Evolutionary conservation across 2,797 vertebrate species (phyloP).

Genomic region (Oreonectes daqikongensis): DNA sequence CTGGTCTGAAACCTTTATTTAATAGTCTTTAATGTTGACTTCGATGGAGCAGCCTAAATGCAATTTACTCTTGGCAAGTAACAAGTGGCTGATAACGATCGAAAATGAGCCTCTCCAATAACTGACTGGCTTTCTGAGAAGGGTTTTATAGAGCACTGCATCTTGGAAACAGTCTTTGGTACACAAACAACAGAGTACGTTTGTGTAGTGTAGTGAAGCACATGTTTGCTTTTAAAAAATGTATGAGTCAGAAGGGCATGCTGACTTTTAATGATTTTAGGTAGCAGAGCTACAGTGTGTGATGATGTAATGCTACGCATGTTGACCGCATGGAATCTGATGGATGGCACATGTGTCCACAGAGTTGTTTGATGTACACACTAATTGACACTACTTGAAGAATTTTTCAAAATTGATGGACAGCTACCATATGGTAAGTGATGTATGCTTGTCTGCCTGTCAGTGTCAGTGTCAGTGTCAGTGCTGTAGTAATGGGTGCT

Average conservation of each 20-base stretch:
- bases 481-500: background rate
- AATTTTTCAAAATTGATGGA: slow-evolving; percentile 20
- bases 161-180: slow-evolving; percentile 17
- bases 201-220: background rate
- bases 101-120: slow-evolving; percentile 25
- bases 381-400: background rate
- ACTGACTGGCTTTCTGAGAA: slow-evolving; percentile 11
- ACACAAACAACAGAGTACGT: slow-evolving; percentile 17
- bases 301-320: slow-evolving; percentile 4
- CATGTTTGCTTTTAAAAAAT: slow-evolving; percentile 20
- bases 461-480: background rate
- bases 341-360: slow-evolving; percentile 15
- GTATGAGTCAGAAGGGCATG: background rate
- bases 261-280: slow-evolving; percentile 22
- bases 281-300: background rate
- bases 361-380: background rate
- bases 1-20: slow-evolving; percentile 41
- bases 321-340: slow-evolving; percentile 35
- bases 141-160: slow-evolving; percentile 13
- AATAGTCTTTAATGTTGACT: slow-evolving; percentile 22
- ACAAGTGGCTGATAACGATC: slow-evolving; percentile 29
- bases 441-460: slow-evolving; percentile 3
- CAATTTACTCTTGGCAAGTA: slow-evolving; percentile 27
- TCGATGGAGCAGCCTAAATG: slow-evolving; percentile 33
- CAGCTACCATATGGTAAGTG: slow-evolving; percentile 19